Base-by-base conservation (phyloP, 1,140 invertebrate genomes). In the Homarus americanus region DNA sequence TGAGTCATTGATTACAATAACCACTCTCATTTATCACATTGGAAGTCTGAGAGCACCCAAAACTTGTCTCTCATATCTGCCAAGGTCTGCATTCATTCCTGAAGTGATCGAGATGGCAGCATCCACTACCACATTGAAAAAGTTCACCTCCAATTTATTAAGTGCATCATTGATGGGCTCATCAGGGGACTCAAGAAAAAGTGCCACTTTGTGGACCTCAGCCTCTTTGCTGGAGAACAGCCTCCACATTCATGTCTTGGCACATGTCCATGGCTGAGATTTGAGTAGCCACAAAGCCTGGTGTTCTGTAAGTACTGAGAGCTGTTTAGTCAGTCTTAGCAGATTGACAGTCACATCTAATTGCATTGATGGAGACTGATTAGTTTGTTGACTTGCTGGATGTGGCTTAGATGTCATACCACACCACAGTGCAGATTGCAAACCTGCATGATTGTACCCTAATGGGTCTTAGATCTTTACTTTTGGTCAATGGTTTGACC, bases 211-310 rank as follows among this genome's bases (percentile, higher is more conserved):
- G 69, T 91, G 79, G 40, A 69, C 34, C 69, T 90, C 32, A 53
- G 49, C 63, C 69, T 36, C 41, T 83, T 75, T 78, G 69, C 32
- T 86, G 91, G 24, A 87, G 75, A 53, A 84, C 36, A 79, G 90
- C 73, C 72, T 86, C 90, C 10, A 79, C 73, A 82, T 87, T 86
- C 82, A 91, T 86, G 0, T 79, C 40, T 32, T 91, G 72, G 41
- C 82, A 87, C 7, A 91, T 79, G 40, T 91, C 36, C 49, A 69
- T 86, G 15, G 88, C 80, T 17, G 79, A 41, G 1, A 38, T 69
- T 79, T 69, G 79, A 41, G 80, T 80, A 34, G 36, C 44, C 38
- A 66, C 36, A 76, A 63, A 89, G 12, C 87, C 87, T 63, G 44
- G 84, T 79, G 10, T 36, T 36, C 87, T 89, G 78, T 89, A 82